phyloP scores from a whole-genome alignment of 2,797 vertebrate genomes.

The Lycodopsis pacificus region DNA sequence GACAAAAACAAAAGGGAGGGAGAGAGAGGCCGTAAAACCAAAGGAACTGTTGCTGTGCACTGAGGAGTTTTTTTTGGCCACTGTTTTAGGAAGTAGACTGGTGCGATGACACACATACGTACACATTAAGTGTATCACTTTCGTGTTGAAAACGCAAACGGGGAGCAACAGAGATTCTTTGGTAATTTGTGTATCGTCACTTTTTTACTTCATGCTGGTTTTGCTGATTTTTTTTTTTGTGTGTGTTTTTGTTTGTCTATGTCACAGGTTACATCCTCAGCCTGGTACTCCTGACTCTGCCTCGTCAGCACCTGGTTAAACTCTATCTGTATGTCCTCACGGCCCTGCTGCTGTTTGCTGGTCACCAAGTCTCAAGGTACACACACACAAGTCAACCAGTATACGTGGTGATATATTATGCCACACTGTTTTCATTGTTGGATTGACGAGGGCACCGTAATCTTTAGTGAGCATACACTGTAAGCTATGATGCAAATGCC shows the following conservation, averaged over 20 bases:
- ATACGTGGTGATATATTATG: neutral
- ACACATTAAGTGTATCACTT: neutral
- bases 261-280: constrained; percentile 95
- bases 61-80: constrained; percentile 14
- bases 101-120: neutral
- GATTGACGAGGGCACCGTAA: neutral
- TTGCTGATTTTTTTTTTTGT: neutral
- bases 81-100: constrained; percentile 19
- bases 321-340: constrained; percentile 97
- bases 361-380: constrained; percentile 98
- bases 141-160: neutral
- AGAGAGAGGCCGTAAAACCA: constrained; percentile 29
- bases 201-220: neutral
- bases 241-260: constrained; percentile 24
- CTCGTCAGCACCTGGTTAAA: constrained; percentile 96
- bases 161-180: neutral
- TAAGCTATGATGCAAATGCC: neutral
- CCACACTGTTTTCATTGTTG: neutral
- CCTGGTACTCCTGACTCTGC: constrained; percentile 95
- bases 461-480: neutral
- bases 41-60: constrained; percentile 37
- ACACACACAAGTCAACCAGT: neutral
- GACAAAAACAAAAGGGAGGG: constrained; percentile 7
- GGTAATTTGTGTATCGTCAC: neutral
- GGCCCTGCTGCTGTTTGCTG: constrained; percentile 94